Percentiles rank a stretch among this genome's conserved stretches.
Conservation (phyloP, 1,140 invertebrate genomes). For the Triops longicaudatus region DNA sequence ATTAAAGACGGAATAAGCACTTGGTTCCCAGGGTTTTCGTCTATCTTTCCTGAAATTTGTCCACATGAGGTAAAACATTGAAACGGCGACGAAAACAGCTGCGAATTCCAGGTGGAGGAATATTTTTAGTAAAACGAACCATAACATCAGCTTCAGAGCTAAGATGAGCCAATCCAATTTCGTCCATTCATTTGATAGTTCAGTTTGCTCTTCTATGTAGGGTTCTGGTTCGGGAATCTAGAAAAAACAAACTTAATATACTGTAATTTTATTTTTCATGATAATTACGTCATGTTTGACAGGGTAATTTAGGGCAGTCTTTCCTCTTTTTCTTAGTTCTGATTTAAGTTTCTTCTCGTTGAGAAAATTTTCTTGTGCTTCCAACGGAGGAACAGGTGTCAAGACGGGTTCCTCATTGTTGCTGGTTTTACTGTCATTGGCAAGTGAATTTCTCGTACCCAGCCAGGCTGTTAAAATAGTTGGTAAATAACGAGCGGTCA, state of each 20-base stretch:
- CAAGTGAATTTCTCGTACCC: not conserved
- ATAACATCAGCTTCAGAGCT: conserved; percentile 42
- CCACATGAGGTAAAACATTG: conserved; percentile 69
- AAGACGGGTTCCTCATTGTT: not conserved
- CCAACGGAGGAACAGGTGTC: not conserved
- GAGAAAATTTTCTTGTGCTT: not conserved
- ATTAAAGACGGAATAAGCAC: conserved; percentile 98
- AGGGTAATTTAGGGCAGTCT: not conserved
- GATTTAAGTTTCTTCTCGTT: not conserved
- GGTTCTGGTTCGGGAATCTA: not conserved
- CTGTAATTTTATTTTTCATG: not conserved
- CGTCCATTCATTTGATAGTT: not conserved
- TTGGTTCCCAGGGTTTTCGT: conserved; percentile 56
- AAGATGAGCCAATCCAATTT: conserved; percentile 16
- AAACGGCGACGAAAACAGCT: conserved; percentile 74
- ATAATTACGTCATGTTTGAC: not conserved
- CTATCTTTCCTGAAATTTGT: conserved; percentile 65
- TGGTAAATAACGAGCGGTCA: not conserved
- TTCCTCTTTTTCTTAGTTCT: not conserved
- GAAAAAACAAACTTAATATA: not conserved
- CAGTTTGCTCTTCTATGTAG: not conserved
- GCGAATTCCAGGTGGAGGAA: conserved; percentile 79
- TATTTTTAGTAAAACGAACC: conserved; percentile 54
- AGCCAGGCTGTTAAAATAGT: not conserved
- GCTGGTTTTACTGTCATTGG: not conserved